phyloP scores from a whole-genome alignment of 2,888 invertebrate species.

The Archips crataeganus region DNA sequence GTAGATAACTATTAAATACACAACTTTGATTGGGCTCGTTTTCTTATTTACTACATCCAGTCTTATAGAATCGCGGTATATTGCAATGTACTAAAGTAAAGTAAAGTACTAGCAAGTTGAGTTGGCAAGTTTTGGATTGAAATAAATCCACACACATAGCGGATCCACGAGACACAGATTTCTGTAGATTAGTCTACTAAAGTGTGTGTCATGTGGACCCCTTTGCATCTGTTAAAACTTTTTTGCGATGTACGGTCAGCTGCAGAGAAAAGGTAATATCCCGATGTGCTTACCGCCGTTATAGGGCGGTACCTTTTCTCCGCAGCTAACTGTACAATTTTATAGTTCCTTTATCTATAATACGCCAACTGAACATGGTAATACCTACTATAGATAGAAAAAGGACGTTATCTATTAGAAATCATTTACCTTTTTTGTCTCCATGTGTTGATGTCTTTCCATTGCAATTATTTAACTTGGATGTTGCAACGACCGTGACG shows the following conservation, averaged over 20 bases:
- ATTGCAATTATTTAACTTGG: constrained; percentile 6
- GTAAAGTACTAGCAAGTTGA: background rate
- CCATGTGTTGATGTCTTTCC: background rate
- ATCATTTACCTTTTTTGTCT: background rate
- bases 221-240: too few relatives aligned
- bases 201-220: too few relatives aligned
- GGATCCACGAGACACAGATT: too few relatives aligned
- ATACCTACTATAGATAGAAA: background rate
- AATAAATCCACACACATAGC: too few relatives aligned
- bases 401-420: background rate
- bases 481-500: constrained; percentile 27
- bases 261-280: too few relatives aligned
- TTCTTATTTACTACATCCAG: background rate
- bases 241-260: too few relatives aligned
- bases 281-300: too few relatives aligned
- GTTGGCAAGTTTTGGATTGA: background rate
- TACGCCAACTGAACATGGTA: background rate
- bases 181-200: too few relatives aligned
- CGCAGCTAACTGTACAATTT: too few relatives aligned
- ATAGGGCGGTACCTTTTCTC: too few relatives aligned
- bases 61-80: background rate
- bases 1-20: background rate
- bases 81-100: background rate
- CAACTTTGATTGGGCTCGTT: background rate
- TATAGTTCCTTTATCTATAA: background rate